Conservation (phyloP, 2,113 vertebrate species). For the Taxidea taxus region DNA sequence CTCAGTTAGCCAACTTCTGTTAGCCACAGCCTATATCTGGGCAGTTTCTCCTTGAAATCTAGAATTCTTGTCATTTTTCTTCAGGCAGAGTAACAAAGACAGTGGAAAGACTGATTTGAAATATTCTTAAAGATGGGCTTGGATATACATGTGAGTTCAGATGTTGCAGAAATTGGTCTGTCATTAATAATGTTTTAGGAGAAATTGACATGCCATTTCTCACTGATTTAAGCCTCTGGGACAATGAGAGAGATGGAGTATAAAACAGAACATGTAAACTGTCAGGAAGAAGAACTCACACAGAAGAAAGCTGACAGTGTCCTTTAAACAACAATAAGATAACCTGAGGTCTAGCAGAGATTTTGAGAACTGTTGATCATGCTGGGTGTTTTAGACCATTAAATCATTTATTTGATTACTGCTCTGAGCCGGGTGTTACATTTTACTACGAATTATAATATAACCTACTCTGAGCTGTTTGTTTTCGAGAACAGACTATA, state of each 20-base stretch:
- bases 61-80: constrained; percentile 2
- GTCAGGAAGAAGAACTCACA: constrained; percentile 45
- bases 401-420: constrained; percentile 25
- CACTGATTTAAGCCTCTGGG: constrained; percentile 49
- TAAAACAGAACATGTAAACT: constrained; percentile 59
- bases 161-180: constrained; percentile 63
- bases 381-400: neutral
- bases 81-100: neutral
- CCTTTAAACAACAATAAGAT: constrained; percentile 34
- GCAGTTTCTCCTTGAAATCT: neutral
- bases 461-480: neutral
- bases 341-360: neutral
- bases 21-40: neutral
- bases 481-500: constrained; percentile 35
- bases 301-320: neutral
- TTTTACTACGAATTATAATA: constrained; percentile 54
- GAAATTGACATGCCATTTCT: constrained; percentile 63
- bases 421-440: neutral
- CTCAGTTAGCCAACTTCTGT: neutral
- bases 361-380: neutral
- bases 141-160: neutral
- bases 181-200: constrained; percentile 74
- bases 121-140: neutral
- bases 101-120: neutral
- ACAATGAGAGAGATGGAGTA: constrained; percentile 55